These are phyloP conservation scores for Cremastinae sp. DNA, from an alignment of 2,888 invertebrate species.

Conservation along the genomic window DNA sequence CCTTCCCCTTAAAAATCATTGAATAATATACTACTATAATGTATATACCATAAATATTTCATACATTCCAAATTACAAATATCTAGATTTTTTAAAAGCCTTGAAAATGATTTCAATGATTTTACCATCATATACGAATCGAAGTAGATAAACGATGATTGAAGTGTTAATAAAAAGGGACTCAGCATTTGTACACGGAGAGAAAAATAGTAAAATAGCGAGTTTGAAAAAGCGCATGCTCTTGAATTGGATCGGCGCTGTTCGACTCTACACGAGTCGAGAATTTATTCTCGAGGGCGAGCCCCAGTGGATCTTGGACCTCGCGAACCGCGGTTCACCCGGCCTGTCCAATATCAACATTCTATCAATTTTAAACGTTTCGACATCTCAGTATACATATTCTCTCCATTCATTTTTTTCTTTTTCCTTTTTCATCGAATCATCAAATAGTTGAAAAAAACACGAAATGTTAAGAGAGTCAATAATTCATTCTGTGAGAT, in stretches of 20 bases:
- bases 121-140: too few relatives aligned
- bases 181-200: constrained; percentile 1
- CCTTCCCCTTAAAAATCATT: too few relatives aligned
- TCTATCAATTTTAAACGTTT: too few relatives aligned
- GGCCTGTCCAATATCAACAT: too few relatives aligned
- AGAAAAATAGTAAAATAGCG: constrained; percentile 1
- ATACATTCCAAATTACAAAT: too few relatives aligned
- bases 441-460: not conserved
- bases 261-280: constrained; percentile 48
- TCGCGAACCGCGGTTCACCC: constrained; percentile 17
- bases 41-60: too few relatives aligned
- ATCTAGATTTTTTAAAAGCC: too few relatives aligned
- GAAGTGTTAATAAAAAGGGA: not conserved
- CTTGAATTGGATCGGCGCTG: constrained; percentile 44
- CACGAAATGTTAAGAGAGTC: constrained; percentile 64
- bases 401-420: too few relatives aligned
- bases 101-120: too few relatives aligned
- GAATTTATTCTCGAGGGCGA: constrained; percentile 58
- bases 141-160: too few relatives aligned
- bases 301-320: constrained; percentile 68
- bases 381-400: too few relatives aligned
- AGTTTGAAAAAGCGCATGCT: constrained; percentile 54
- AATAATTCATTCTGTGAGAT: constrained; percentile 61
- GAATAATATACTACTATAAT: too few relatives aligned
- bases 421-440: constrained; percentile 8